Conservation (phyloP, 2,113 vertebrate genomes). For the Passer montanus region DNA sequence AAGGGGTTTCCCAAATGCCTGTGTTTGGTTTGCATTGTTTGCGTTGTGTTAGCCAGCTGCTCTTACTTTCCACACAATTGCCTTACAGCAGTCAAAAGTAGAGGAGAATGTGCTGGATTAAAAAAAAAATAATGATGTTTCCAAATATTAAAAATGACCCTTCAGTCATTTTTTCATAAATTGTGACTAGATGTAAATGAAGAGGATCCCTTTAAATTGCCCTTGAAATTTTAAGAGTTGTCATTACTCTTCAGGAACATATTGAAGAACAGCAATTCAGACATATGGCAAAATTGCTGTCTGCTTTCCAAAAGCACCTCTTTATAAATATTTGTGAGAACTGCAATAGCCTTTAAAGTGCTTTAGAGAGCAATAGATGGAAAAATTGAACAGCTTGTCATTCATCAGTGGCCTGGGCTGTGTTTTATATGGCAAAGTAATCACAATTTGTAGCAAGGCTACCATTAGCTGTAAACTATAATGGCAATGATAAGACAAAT, state of each 20-base stretch:
- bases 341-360: neutral
- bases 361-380: neutral
- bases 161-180: neutral
- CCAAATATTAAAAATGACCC: neutral
- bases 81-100: neutral
- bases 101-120: neutral
- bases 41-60: neutral
- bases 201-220: neutral
- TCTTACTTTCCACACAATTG: neutral
- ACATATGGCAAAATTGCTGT: conserved; percentile 3
- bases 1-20: neutral
- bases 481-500: neutral
- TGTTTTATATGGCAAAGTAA: neutral
- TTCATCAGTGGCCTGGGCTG: neutral
- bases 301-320: conserved; percentile 14
- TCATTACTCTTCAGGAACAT: conserved; percentile 13
- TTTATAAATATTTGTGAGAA: conserved; percentile 20
- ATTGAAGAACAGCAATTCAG: neutral
- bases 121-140: neutral
- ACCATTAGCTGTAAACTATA: neutral
- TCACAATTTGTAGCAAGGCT: neutral
- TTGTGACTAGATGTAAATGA: neutral
- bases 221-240: neutral
- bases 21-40: neutral
- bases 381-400: conserved; percentile 8